Evolutionary conservation across 2,797 vertebrate species (phyloP).

Genomic region (Anas flavirostris): DNA sequence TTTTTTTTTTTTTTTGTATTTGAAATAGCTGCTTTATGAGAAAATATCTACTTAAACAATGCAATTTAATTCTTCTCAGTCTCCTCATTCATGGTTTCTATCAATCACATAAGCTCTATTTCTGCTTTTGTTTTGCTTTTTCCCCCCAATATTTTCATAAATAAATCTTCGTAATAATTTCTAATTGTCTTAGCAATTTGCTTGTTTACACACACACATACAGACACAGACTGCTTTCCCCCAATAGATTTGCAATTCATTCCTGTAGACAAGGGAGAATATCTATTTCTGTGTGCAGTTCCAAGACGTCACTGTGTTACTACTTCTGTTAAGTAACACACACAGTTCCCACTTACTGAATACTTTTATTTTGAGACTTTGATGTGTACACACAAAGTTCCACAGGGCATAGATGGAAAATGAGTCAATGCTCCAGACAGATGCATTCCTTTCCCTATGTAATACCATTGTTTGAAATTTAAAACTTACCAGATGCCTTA

Average conservation of each 20-base stretch:
- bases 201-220: neutral
- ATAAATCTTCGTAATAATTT: neutral
- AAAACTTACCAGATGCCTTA: neutral
- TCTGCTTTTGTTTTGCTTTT: neutral
- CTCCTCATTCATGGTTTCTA: neutral
- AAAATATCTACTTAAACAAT: slow-evolving; percentile 1
- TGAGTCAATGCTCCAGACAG: slow-evolving; percentile 40
- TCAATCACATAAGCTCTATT: neutral
- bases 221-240: neutral
- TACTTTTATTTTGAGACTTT: slow-evolving; percentile 38
- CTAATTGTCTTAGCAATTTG: neutral
- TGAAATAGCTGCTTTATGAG: neutral
- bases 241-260: neutral
- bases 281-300: neutral
- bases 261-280: slow-evolving; percentile 9
- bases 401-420: slow-evolving; percentile 5
- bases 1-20: neutral
- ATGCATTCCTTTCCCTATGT: neutral
- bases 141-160: neutral
- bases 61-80: neutral
- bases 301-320: neutral
- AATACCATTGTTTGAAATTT: neutral
- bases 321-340: slow-evolving; percentile 4
- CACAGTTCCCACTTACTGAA: slow-evolving; percentile 20
- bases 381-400: neutral